Conservation (phyloP, 1,140 invertebrate species). For the Diorhabda elongata region DNA sequence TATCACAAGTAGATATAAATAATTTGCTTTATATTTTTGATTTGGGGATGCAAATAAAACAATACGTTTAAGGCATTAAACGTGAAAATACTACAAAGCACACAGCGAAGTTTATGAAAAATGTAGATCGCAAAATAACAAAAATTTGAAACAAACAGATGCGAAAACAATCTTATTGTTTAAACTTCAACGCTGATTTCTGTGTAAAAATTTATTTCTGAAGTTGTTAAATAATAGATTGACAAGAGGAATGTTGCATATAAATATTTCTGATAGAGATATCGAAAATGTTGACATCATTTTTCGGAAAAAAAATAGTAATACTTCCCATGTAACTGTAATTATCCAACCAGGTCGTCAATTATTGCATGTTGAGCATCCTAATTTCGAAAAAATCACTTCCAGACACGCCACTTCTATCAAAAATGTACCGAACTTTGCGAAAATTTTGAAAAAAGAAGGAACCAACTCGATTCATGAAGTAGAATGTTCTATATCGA, state of each 20-base stretch:
- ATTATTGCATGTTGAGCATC: slow-evolving; percentile 93
- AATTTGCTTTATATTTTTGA: no score
- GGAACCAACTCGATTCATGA: slow-evolving; percentile 94
- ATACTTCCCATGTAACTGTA: slow-evolving; percentile 91
- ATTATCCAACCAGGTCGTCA: slow-evolving; percentile 96
- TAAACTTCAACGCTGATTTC: slow-evolving; percentile 54
- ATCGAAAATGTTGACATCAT: slow-evolving; percentile 99
- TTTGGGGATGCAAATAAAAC: no score
- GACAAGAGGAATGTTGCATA: slow-evolving; percentile 96
- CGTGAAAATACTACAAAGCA: no score
- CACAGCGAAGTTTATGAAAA: no score
- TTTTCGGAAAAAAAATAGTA: slow-evolving; percentile 95
- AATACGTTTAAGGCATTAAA: no score
- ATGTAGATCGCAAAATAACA: no score
- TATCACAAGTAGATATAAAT: no score
- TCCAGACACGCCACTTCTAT: slow-evolving; percentile 81
- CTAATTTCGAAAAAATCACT: slow-evolving; percentile 92
- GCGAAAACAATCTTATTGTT: no score
- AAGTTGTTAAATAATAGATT: slow-evolving; percentile 98
- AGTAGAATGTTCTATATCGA: slow-evolving; percentile 99
- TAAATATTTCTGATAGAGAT: slow-evolving; percentile 94
- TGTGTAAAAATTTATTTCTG: slow-evolving; percentile 94
- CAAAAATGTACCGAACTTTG: slow-evolving; percentile 82
- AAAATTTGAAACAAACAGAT: no score
- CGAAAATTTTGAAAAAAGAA: slow-evolving; percentile 91